These are phyloP conservation scores for Ctenoplectra terminalis DNA, from an alignment of 1,140 invertebrate genomes.

Conservation along the genomic window DNA sequence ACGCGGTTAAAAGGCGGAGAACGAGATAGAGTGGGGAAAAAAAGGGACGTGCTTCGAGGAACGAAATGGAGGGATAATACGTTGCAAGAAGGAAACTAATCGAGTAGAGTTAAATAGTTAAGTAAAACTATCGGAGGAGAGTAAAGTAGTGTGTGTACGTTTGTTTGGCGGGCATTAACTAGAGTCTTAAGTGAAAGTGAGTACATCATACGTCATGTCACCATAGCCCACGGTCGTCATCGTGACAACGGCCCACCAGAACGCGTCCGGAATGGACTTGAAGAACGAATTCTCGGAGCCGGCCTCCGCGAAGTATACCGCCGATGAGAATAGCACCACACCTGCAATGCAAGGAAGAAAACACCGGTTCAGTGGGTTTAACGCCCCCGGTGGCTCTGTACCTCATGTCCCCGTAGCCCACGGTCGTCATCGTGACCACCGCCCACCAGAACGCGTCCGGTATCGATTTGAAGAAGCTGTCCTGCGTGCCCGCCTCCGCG, in stretches of 20 bases:
- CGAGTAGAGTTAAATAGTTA: slow-evolving; percentile 4
- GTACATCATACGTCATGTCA: slow-evolving; percentile 98
- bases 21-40: neutral
- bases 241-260: slow-evolving; percentile 93
- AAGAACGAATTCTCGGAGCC: slow-evolving; percentile 98
- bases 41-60: neutral
- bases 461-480: slow-evolving; percentile 99
- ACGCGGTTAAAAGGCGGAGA: neutral
- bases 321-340: slow-evolving; percentile 98
- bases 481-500: slow-evolving; percentile 98
- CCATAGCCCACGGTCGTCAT: slow-evolving; percentile 99
- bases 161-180: slow-evolving; percentile 81
- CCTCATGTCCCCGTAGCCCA: slow-evolving; percentile 99
- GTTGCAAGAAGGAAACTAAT: neutral
- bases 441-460: slow-evolving; percentile 99
- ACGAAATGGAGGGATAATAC: neutral
- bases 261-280: slow-evolving; percentile 98
- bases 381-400: slow-evolving; percentile 83
- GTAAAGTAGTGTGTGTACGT: slow-evolving; percentile 55
- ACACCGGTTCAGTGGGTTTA: slow-evolving; percentile 80
- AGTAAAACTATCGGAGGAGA: slow-evolving; percentile 34
- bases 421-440: slow-evolving; percentile 99
- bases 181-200: slow-evolving; percentile 87
- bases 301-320: slow-evolving; percentile 99
- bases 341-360: slow-evolving; percentile 88